Conservation (phyloP, 2,113 vertebrate species). For the Hippocampus abdominalis region DNA sequence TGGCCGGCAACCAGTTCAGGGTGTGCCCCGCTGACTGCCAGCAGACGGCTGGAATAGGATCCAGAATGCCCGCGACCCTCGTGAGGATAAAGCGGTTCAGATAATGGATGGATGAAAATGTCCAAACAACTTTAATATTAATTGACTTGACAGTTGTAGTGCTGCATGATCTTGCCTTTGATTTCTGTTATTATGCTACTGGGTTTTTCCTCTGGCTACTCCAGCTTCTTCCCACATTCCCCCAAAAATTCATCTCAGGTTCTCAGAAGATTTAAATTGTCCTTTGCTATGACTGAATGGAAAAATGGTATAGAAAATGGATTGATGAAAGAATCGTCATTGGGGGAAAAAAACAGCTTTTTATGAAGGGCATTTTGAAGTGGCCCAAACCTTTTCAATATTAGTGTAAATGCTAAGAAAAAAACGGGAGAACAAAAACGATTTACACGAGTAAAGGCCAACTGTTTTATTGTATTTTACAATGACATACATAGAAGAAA, state of each 20-base stretch:
- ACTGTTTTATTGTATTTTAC: slow-evolving; percentile 71
- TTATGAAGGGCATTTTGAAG: not conserved
- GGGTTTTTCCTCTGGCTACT: not conserved
- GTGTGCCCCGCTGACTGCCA: no score
- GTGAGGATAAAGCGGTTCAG: no score
- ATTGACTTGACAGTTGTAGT: no score
- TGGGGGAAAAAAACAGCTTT: not conserved
- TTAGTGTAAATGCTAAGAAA: not conserved
- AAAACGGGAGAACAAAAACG: not conserved
- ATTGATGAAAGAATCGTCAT: not conserved
- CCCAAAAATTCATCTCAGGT: not conserved
- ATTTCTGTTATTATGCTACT: not conserved
- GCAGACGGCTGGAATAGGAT: no score
- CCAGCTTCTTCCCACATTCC: not conserved
- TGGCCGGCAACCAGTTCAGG: no score
- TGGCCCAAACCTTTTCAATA: not conserved
- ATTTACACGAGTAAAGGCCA: slow-evolving; percentile 16
- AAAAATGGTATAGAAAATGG: not conserved
- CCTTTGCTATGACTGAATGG: not conserved
- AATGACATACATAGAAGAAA: slow-evolving; percentile 54
- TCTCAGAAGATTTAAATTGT: not conserved
- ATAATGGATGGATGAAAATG: no score
- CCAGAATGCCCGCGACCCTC: no score
- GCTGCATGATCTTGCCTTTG: not conserved
- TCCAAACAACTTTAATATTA: no score